Conservation (phyloP, 2,113 vertebrate species). For the Sphyrna mokarran region DNA sequence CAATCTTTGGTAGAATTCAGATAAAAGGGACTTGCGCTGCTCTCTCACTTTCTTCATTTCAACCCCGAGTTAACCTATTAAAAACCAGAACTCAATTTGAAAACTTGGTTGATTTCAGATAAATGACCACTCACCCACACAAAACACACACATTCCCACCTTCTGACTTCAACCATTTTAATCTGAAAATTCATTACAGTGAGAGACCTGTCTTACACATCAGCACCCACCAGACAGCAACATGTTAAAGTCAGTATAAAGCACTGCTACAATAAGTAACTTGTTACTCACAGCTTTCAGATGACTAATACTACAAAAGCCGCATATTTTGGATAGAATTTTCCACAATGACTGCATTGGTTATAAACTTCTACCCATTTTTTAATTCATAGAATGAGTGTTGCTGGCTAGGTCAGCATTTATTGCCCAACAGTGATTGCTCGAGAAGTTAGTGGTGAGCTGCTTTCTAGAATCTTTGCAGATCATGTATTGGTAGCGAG, state of each 20-base stretch:
- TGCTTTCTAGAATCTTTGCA: too few relatives aligned
- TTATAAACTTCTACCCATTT: background rate
- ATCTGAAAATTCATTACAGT: background rate
- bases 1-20: background rate
- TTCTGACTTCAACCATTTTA: background rate
- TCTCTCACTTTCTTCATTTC: background rate
- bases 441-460: too few relatives aligned
- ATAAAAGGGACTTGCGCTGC: background rate
- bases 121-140: background rate
- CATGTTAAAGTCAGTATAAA: background rate
- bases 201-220: too few relatives aligned
- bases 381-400: too few relatives aligned
- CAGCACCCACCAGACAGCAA: background rate
- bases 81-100: slow-evolving; percentile 13
- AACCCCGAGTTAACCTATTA: background rate
- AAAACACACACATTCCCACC: background rate
- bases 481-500: too few relatives aligned
- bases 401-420: too few relatives aligned
- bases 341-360: background rate
- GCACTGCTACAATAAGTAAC: background rate
- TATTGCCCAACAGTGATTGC: too few relatives aligned
- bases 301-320: background rate
- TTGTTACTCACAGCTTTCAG: background rate
- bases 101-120: background rate
- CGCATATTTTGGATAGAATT: background rate